Evolutionary conservation across 2,797 vertebrate genomes (phyloP).

Genomic region (Squalus acanthias): DNA sequence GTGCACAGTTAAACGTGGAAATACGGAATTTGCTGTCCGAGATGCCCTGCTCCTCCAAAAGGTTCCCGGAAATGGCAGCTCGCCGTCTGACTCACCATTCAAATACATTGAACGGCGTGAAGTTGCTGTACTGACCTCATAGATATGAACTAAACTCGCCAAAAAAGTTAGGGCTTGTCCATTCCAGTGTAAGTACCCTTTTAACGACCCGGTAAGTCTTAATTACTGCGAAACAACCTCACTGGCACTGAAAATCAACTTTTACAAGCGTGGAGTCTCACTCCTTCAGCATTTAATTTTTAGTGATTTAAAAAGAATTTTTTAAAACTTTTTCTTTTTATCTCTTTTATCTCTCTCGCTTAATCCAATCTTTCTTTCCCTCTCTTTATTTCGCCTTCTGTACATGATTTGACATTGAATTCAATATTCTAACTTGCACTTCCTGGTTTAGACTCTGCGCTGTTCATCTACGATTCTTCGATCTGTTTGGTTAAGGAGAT

Average conservation of each 20-base stretch:
- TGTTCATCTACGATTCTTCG: neutral
- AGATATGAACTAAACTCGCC: neutral
- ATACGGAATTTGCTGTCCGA: neutral
- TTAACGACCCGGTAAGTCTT: too few species aligned
- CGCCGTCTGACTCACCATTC: neutral
- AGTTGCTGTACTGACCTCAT: neutral
- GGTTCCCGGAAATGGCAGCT: neutral
- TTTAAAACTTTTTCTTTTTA: too few species aligned
- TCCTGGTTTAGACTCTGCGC: neutral
- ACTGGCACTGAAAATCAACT: neutral
- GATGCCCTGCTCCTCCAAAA: neutral
- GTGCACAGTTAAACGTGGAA: neutral
- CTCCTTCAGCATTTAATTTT: neutral
- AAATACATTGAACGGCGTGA: neutral
- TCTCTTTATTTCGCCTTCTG: neutral
- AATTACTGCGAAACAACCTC: neutral
- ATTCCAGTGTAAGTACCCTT: too few species aligned
- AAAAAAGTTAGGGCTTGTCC: too few species aligned
- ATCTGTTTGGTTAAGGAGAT: too few species aligned
- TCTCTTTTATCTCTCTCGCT: neutral
- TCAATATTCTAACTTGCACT: neutral
- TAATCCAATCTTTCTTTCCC: neutral
- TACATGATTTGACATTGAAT: neutral
- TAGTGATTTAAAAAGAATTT: too few species aligned
- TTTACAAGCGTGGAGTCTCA: neutral